Evolutionary conservation across 2,113 vertebrate species (phyloP).

Genomic region (Pseudois nayaur): DNA sequence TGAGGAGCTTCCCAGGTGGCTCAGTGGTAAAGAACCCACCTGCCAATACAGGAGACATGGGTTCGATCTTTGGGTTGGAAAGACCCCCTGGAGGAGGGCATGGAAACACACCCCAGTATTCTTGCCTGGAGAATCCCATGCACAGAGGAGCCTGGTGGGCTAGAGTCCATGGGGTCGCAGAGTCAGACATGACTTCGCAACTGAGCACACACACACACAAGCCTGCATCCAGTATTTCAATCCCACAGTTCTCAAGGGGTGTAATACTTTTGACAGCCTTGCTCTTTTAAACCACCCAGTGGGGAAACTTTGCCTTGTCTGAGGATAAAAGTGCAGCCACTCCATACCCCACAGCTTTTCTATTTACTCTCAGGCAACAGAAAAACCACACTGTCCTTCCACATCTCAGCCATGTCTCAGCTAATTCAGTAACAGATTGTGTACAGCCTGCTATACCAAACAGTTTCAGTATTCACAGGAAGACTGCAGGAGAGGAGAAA

Average conservation of each 20-base stretch:
- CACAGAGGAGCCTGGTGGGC: background rate
- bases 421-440: background rate
- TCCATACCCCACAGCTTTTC: background rate
- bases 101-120: background rate
- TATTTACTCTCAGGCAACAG: background rate
- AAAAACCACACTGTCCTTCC: background rate
- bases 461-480: background rate
- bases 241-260: background rate
- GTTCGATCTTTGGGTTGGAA: background rate
- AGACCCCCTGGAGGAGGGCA: background rate
- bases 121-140: background rate
- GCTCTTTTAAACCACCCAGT: background rate
- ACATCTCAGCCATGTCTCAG: background rate
- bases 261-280: background rate
- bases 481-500: background rate
- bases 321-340: background rate
- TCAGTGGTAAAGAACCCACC: background rate
- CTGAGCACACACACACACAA: background rate
- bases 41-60: background rate
- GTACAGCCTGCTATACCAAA: background rate
- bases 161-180: background rate
- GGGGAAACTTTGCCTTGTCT: background rate
- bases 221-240: background rate
- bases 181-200: background rate
- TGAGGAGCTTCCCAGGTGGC: background rate